Percentiles rank a stretch among this genome's conserved stretches.
Conservation (phyloP, 2,888 invertebrate genomes). For the Lamellibrachia columna region DNA sequence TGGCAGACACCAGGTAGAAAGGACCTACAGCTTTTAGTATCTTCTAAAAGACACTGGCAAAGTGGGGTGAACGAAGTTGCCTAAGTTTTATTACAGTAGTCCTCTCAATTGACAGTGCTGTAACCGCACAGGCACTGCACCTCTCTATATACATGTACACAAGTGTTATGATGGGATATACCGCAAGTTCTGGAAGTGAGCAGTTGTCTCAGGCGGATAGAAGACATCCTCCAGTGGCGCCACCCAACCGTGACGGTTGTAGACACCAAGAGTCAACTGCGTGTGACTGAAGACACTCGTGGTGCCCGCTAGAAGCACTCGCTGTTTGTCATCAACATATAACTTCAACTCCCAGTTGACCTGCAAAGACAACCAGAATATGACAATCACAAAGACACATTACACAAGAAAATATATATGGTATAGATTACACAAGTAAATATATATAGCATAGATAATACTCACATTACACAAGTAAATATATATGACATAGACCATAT, state of each 20-base stretch:
- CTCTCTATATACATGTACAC: neutral
- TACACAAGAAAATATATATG: neutral
- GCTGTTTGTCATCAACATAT: constrained; percentile 36
- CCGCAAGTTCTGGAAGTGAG: neutral
- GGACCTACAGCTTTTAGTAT: too few species aligned
- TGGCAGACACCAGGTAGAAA: too few species aligned
- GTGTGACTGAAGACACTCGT: constrained; percentile 41
- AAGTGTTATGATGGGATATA: neutral
- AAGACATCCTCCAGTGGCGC: constrained; percentile 36
- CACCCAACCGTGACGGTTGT: constrained; percentile 47
- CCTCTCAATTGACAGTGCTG: neutral
- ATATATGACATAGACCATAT: too few species aligned
- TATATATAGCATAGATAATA: too few species aligned
- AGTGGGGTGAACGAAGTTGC: too few species aligned
- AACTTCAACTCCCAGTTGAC: constrained; percentile 44
- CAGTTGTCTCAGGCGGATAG: neutral
- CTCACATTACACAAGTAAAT: too few species aligned
- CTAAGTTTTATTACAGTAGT: too few species aligned
- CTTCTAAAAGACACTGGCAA: too few species aligned
- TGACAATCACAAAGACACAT: constrained; percentile 26
- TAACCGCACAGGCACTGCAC: neutral
- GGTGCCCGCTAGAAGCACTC: constrained; percentile 45
- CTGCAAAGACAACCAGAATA: constrained; percentile 35
- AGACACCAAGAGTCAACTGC: constrained; percentile 42
- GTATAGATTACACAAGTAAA: neutral